Percentiles rank a stretch among this genome's conserved stretches.
Evolutionary conservation across 2,888 invertebrate species (phyloP).

Genomic region (Calameuta filiformis): DNA sequence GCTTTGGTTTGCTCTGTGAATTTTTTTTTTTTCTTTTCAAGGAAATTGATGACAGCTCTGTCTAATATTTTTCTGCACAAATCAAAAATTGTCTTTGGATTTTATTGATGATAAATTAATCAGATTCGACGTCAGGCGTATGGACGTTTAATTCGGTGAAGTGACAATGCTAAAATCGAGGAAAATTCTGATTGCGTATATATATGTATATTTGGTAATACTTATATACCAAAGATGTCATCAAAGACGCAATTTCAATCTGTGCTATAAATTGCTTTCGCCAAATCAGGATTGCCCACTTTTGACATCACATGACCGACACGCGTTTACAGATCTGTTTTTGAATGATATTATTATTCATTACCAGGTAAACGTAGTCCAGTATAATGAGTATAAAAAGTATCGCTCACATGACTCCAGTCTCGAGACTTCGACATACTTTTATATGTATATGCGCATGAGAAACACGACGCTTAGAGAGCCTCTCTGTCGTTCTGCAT

Average conservation of each 20-base stretch:
- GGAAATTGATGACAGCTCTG: neutral
- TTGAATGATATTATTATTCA: neutral
- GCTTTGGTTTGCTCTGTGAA: neutral
- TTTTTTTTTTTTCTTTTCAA: neutral
- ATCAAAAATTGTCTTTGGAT: neutral
- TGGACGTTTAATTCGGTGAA: neutral
- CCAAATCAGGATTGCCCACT: neutral
- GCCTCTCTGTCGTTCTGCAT: neutral
- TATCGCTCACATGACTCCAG: slow-evolving; percentile 2
- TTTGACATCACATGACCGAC: neutral
- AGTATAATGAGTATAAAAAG: neutral
- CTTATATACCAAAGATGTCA: neutral
- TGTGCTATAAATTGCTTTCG: neutral
- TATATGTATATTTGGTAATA: neutral
- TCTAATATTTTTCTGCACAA: neutral
- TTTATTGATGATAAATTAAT: neutral
- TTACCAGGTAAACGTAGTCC: neutral
- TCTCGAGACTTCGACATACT: neutral
- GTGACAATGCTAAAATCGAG: neutral
- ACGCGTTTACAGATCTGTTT: neutral
- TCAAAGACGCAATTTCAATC: neutral
- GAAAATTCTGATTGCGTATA: neutral
- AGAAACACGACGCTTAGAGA: neutral
- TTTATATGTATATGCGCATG: neutral
- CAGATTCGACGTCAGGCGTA: neutral